Evolutionary conservation across 1,140 invertebrate genomes (phyloP).

Genomic region (Hylyphantes graminicola): DNA sequence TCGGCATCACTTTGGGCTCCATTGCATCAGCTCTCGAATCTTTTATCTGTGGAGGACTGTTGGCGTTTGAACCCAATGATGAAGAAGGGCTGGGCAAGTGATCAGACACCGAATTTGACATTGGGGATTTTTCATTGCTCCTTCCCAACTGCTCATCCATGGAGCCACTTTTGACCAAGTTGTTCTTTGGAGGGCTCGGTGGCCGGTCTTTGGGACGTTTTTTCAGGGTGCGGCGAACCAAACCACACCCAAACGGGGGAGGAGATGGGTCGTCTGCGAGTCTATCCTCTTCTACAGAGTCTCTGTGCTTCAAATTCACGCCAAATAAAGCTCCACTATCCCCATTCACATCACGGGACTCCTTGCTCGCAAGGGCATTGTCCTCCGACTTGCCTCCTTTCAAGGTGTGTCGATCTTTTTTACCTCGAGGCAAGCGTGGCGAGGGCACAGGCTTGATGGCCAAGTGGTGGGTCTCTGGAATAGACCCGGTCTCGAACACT

Average conservation of each 20-base stretch:
- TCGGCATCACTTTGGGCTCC: neutral
- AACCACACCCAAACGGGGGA: slow-evolving; percentile 61
- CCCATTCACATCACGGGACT: slow-evolving; percentile 17
- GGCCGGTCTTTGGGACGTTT: slow-evolving; percentile 59
- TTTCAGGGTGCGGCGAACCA: slow-evolving; percentile 57
- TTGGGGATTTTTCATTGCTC: slow-evolving; percentile 40
- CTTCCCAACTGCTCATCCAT: slow-evolving; percentile 61
- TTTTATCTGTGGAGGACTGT: slow-evolving; percentile 55
- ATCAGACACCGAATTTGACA: slow-evolving; percentile 56
- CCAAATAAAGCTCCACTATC: slow-evolving; percentile 52
- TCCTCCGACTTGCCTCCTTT: slow-evolving; percentile 42
- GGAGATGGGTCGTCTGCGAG: slow-evolving; percentile 54
- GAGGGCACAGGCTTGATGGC: slow-evolving; percentile 61
- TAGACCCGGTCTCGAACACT: slow-evolving; percentile 60
- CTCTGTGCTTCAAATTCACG: slow-evolving; percentile 59
- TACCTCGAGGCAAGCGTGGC: slow-evolving; percentile 55
- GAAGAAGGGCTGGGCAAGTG: slow-evolving; percentile 48
- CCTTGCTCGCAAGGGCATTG: slow-evolving; percentile 2
- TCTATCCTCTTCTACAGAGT: slow-evolving; percentile 51
- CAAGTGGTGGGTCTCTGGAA: slow-evolving; percentile 58
- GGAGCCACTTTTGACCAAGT: slow-evolving; percentile 62
- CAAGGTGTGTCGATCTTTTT: slow-evolving; percentile 50
- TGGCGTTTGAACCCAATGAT: slow-evolving; percentile 50
- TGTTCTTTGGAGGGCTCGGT: slow-evolving; percentile 57
- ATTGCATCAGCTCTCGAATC: slow-evolving; percentile 11